Evolutionary conservation across 2,797 vertebrate species (phyloP).

Genomic region (Mallotus villosus): DNA sequence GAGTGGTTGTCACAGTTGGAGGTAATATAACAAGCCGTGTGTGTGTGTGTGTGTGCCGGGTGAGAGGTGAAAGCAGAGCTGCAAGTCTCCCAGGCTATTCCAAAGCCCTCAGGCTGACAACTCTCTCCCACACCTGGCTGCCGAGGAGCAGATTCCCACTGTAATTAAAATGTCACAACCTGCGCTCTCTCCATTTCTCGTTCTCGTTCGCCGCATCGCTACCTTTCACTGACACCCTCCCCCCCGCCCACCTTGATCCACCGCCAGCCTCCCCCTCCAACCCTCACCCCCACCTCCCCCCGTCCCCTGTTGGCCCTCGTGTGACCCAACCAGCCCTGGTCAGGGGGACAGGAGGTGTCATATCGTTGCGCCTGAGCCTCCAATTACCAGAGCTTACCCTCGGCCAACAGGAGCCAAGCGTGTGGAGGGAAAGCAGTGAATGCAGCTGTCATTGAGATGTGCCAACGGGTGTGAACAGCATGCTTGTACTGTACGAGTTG

Average conservation of each 20-base stretch:
- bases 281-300: neutral
- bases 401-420: conserved; percentile 40
- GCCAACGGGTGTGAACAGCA: conserved; percentile 25
- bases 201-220: conserved; percentile 22
- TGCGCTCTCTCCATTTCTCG: conserved; percentile 25
- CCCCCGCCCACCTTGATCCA: neutral
- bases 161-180: conserved; percentile 69
- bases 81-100: conserved; percentile 37
- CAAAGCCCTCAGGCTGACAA: conserved; percentile 41
- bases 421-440: conserved; percentile 26
- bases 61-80: conserved; percentile 22
- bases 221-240: conserved; percentile 13
- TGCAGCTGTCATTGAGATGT: conserved; percentile 40
- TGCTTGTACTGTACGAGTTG: neutral
- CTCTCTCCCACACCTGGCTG: conserved; percentile 46
- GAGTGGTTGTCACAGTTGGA: too few species aligned
- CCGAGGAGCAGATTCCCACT: conserved; percentile 48
- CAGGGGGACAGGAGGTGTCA: conserved; percentile 60
- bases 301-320: conserved; percentile 22
- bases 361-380: conserved; percentile 57
- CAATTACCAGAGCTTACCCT: conserved; percentile 69
- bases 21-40: conserved; percentile 25
- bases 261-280: conserved; percentile 16
- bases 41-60: conserved; percentile 21
- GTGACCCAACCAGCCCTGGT: conserved; percentile 60